Evolutionary conservation across 2,888 invertebrate genomes (phyloP), one percentile per base, ranked within the genome.

Genomic region (Oegoconia quadripuncta): DNA sequence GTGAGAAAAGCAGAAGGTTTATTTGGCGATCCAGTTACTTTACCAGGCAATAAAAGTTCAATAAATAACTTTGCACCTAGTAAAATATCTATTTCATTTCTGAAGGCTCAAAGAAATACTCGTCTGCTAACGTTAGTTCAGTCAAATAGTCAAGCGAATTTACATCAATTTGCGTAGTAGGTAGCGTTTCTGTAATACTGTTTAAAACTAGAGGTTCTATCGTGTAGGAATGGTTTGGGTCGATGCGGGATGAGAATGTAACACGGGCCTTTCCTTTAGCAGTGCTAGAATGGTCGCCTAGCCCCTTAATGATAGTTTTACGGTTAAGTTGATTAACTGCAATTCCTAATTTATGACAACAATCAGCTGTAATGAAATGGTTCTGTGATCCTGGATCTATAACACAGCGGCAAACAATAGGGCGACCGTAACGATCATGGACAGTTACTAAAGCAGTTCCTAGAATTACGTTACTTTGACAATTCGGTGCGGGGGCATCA

Each of bases 301-400:
- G n/a, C 3, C 29, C 29, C 11, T 29, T 29, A 8, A 33, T 17
- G 6, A 12, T 16, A 5, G 22, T 39, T 12, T 12, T 26, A 13
- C 26, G 26, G 18, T 26, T 39, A 16, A n/a, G 3, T 18, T n/a
- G 13, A 1, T 27, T 11, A 2, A 17, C 33, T 12, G n/a, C 12
- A 5, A 37, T 8, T n/a, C 29, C 22, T 30, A 30, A 30, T 3
- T 22, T 20, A 14, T 14, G 11, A 30, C 29, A 29, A 9, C 29
- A 37, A 2, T 18, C 23, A 2, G 27, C 3, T 1, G 37, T 29
- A 4, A 30, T 30, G 11, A 37, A 29, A 30, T 37, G 12, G 9
- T 14, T 20, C 14, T 37, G 37, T 23, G 37, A 37, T 6, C 17
- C 30, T 4, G 20, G 18, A 23, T 37, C 37, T 1, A 37, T 11